phyloP scores from a whole-genome alignment of 2,797 vertebrate genomes.

The Sebastes steindachneri region DNA sequence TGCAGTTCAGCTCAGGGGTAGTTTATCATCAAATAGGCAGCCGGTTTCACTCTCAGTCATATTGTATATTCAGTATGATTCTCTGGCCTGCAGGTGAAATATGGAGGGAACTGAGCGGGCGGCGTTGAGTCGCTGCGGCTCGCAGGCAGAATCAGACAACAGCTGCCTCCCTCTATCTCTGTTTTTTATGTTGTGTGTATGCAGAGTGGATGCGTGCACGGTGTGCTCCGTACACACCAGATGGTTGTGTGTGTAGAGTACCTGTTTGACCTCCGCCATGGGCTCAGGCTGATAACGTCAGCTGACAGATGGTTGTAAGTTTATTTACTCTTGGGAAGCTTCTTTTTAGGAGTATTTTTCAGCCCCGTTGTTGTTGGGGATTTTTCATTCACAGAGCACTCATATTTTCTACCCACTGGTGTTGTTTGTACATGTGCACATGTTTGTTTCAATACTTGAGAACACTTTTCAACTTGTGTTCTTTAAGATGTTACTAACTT shows the following conservation, averaged over 20 bases:
- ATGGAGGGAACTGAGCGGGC: slow-evolving; percentile 22
- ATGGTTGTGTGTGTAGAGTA: slow-evolving; percentile 50
- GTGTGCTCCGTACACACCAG: slow-evolving; percentile 22
- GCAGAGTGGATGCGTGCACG: background rate
- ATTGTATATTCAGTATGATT: slow-evolving; percentile 53
- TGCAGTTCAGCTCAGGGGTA: slow-evolving; percentile 33
- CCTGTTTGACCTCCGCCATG: slow-evolving; percentile 64
- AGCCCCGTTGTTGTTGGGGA: background rate
- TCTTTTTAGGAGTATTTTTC: slow-evolving; percentile 28
- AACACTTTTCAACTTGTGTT: background rate
- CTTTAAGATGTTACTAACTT: background rate
- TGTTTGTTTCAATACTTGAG: background rate
- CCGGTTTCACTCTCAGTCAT: slow-evolving; percentile 37
- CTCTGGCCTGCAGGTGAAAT: slow-evolving; percentile 57
- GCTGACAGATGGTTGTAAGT: slow-evolving; percentile 65
- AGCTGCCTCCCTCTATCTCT: slow-evolving; percentile 48
- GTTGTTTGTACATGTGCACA: background rate
- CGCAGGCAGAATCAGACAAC: slow-evolving; percentile 54
- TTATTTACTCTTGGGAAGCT: slow-evolving; percentile 52
- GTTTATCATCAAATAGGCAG: slow-evolving; percentile 55
- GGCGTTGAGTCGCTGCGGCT: slow-evolving; percentile 41
- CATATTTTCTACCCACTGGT: background rate
- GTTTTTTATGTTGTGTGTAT: slow-evolving; percentile 35
- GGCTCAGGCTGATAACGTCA: slow-evolving; percentile 58
- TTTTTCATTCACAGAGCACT: background rate